Percentiles rank a stretch among this genome's conserved stretches.
Conservation (phyloP, 2,797 vertebrate species). For the Melanotaenia pygmaea region DNA sequence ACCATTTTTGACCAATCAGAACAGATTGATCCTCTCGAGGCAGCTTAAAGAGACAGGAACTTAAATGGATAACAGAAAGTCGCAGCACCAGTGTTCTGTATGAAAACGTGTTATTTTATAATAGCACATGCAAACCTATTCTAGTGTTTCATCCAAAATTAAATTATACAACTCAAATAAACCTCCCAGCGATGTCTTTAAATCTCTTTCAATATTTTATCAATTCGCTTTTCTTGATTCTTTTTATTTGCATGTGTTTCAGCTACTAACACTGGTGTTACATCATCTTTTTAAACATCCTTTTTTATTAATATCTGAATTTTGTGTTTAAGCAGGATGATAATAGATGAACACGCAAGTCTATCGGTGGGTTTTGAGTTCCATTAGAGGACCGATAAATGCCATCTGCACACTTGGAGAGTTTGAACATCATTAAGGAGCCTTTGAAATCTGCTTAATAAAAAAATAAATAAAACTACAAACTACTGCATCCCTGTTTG, state of each 20-base stretch:
- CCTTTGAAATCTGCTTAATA: conserved; percentile 1
- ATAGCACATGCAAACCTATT: not conserved
- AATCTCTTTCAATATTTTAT: not conserved
- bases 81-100: no score
- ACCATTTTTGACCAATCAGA: not conserved
- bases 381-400: conserved; percentile 11
- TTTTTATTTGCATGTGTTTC: not conserved
- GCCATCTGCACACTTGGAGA: not conserved
- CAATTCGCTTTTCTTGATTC: not conserved
- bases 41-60: not conserved
- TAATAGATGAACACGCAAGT: not conserved
- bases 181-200: no score
- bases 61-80: not conserved
- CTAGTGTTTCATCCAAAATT: not conserved
- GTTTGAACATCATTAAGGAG: conserved; percentile 1
- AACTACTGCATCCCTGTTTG: not conserved
- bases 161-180: not conserved
- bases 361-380: not conserved
- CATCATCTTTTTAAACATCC: not conserved
- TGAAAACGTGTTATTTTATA: no score
- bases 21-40: not conserved
- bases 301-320: not conserved
- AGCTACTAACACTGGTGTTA: not conserved
- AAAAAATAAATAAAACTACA: no score
- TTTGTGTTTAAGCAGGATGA: conserved; percentile 7